These are phyloP conservation scores for Aphaenogaster ashmeadi DNA, from an alignment of 1,140 invertebrate genomes.

Conservation along the genomic window DNA sequence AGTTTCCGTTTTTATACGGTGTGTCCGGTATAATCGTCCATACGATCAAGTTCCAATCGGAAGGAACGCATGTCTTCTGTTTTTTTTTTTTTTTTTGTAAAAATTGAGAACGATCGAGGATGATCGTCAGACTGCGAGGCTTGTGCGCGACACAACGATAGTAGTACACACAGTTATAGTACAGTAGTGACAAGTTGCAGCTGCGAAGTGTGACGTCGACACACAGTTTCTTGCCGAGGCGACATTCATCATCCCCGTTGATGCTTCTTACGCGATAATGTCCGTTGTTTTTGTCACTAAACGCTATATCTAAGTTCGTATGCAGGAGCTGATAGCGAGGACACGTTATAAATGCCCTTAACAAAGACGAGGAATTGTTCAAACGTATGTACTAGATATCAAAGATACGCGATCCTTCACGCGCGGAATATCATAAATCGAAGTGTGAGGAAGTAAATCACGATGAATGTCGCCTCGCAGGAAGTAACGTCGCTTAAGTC, in stretches of 20 bases:
- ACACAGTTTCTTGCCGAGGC: constrained; percentile 79
- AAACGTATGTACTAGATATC: not conserved
- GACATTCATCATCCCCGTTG: constrained; percentile 70
- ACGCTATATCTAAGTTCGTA: constrained; percentile 2
- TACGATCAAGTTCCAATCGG: not conserved
- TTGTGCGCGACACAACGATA: constrained; percentile 86
- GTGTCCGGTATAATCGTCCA: not conserved
- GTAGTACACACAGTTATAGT: constrained; percentile 87
- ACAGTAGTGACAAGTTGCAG: constrained; percentile 87
- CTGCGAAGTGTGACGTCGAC: constrained; percentile 85
- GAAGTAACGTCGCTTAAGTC: constrained; percentile 70
- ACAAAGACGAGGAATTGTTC: not conserved
- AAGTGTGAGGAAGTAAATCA: not conserved
- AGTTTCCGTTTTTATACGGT: not conserved
- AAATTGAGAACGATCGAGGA: constrained; percentile 44
- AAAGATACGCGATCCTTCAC: not conserved
- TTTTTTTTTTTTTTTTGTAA: constrained; percentile 48
- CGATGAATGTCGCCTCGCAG: constrained; percentile 74
- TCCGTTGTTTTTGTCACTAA: not conserved
- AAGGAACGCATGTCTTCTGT: constrained; percentile 42
- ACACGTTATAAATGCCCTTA: not conserved
- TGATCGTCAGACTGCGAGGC: constrained; percentile 77
- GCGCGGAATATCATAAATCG: not conserved
- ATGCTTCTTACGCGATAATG: constrained; percentile 40
- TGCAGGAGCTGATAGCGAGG: not conserved